Evolutionary conservation across 1,140 invertebrate species (phyloP), one percentile per base, ranked within the genome.

Genomic region (Platorchestia sp.): DNA sequence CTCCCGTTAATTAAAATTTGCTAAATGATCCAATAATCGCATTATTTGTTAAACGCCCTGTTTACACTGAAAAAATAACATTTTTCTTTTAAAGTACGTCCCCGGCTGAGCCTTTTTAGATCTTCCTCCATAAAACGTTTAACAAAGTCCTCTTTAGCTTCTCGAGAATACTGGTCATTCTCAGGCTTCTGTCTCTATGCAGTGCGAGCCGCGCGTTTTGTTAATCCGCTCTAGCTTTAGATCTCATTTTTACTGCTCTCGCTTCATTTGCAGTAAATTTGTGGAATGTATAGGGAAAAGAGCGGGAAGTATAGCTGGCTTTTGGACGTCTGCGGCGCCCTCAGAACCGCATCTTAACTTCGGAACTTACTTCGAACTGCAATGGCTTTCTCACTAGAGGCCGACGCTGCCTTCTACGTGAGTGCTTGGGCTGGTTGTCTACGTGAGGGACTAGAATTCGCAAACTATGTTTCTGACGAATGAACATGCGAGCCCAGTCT

Each of bases 201-300:
- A 93, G 7, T 42, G 45, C 36, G 45, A 47, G 45, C 43, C 44
- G 5, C 22, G 36, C 36, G 91, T 45, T 47, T 45, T 93, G 91
- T 44, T 93, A 93, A 93, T 93, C 91, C 91, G 91, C 47, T 93
- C 43, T 40, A 47, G 91, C 91, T 93, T 47, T 93, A 40, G 91
- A 40, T 93, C 45, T 44, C 91, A 93, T 93, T 93, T 90, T 93
- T 93, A 93, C 44, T 93, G 91, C 91, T 47, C 44, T 47, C 91
- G 45, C 41, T 93, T 93, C 91, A 93, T 93, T 93, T 93, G 91
- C 91, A 93, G 91, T 93, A 93, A 93, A 93, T 45, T 93, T 93
- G 43, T 93, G 1, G 91, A 93, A 93, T 45, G 91, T 93, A 93
- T 89, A 89, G 87, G 41, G n/a, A 89, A 75, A 75, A 75, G 59